Base-by-base conservation (phyloP, 2,888 invertebrate species). In the Dryocosmus kuriphilus region DNA sequence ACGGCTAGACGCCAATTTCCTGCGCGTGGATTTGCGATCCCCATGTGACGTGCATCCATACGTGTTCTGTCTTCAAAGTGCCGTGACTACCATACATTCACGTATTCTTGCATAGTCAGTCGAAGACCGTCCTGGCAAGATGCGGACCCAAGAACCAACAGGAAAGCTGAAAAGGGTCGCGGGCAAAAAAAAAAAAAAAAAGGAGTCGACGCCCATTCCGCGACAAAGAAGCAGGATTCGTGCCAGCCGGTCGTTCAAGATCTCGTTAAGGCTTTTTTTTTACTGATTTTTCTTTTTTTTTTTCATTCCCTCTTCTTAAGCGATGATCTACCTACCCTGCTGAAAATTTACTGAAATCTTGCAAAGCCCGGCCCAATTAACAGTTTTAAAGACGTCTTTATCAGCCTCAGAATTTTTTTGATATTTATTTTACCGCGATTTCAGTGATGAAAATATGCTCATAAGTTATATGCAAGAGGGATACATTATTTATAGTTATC, bases 231-330 rank as follows among this genome's bases (percentile, higher is more conserved):
- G 46, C 38, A 57, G 27, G 35, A 51, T 61, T 35, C 75, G 76
- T 75, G 62, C 32, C 62, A 55, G 67, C 32, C 35, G 51, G 71
- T 71, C 71, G 51, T 71, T 71, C 71, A 71, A 71, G 71, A 71
- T 71, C 71, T 71, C 71, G 71, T 71, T 71, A 71, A 51, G n/a
- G 51, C 71, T 71, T 71, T 71, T 63, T 63, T 63, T 71, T 71
- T 46, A 71, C 46, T n/a, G 22, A 14, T 22, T 71, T 46, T 46
- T 46, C n/a, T 46, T 67, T 41, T 65, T 22, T n/a, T 71, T 71
- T 51, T 30, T 51, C 14, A 11, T 71, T 71, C 71, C 71, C n/a
- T 46, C 32, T 14, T 71, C 55, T 71, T 71, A 71, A 71, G 30
- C 14, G 71, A 71, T 71, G 71, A 71, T 71, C 51, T 71, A 71